phyloP scores from a whole-genome alignment of 2,888 invertebrate genomes.

The Hydriomena furcata region DNA sequence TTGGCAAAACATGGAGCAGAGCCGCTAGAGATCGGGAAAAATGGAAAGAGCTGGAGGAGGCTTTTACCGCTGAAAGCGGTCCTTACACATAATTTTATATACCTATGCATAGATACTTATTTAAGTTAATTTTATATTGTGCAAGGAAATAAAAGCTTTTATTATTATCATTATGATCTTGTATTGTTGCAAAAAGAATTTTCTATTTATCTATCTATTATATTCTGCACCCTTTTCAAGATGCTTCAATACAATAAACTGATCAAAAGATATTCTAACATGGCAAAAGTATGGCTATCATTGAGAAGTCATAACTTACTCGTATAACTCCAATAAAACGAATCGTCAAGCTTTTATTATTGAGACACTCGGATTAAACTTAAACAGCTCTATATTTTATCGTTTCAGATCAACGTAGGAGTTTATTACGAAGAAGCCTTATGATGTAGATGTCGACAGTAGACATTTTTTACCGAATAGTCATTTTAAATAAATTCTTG shows the following conservation, averaged over 20 bases:
- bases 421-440: constrained; percentile 83
- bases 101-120: too few relatives aligned
- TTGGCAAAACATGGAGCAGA: too few relatives aligned
- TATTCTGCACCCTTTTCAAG: too few relatives aligned
- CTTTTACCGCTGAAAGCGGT: too few relatives aligned
- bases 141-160: too few relatives aligned
- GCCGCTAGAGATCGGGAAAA: too few relatives aligned
- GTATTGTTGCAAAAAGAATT: too few relatives aligned
- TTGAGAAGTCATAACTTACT: constrained; percentile 26
- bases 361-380: constrained; percentile 18
- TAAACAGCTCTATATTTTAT: constrained; percentile 34
- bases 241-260: background rate
- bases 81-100: too few relatives aligned
- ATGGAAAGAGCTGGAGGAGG: too few relatives aligned
- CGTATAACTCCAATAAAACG: constrained; percentile 26
- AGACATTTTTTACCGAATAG: constrained; percentile 79
- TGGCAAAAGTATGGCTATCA: constrained; percentile 17
- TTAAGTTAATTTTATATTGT: too few relatives aligned
- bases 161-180: too few relatives aligned
- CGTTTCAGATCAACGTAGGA: constrained; percentile 81
- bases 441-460: constrained; percentile 76
- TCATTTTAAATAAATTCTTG: constrained; percentile 66
- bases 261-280: background rate
- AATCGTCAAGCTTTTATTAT: constrained; percentile 26
- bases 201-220: too few relatives aligned